Conservation (phyloP, 2,888 invertebrate species). For the Caenorhabditis sulstoni region DNA sequence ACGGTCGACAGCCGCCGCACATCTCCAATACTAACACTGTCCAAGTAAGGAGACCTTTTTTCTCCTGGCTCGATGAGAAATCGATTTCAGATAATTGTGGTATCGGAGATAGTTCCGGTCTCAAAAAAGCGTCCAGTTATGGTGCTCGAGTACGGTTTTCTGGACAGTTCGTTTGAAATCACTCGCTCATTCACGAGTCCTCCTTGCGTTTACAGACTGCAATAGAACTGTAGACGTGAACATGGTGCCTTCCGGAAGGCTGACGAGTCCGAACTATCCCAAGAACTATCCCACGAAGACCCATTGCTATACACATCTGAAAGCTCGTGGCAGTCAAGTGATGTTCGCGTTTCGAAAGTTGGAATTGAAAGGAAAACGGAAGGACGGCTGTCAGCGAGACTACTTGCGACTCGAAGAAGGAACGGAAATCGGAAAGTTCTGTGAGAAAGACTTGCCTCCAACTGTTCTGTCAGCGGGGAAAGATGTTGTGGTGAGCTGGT, state of each 20-base stretch:
- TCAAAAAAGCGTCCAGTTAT: neutral
- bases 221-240: constrained; percentile 73
- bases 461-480: constrained; percentile 1
- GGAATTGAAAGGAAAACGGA: neutral
- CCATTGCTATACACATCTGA: constrained; percentile 69
- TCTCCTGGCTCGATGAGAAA: neutral
- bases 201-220: constrained; percentile 74
- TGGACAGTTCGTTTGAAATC: constrained; percentile 19
- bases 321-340: constrained; percentile 37
- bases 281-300: constrained; percentile 68
- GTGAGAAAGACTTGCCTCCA: neutral
- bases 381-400: no score
- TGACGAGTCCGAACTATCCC: constrained; percentile 76
- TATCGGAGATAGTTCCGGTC: neutral
- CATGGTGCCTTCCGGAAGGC: constrained; percentile 55
- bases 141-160: constrained; percentile 14
- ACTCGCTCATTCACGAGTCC: no score
- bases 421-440: neutral
- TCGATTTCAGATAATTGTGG: constrained; percentile 16
- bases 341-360: constrained; percentile 59
- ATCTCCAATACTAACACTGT: constrained; percentile 58
- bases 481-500: neutral
- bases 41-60: no score
- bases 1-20: constrained; percentile 5
- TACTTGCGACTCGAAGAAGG: no score